Evolutionary conservation across 2,888 invertebrate genomes (phyloP).

Genomic region (Plagodis dolabraria): DNA sequence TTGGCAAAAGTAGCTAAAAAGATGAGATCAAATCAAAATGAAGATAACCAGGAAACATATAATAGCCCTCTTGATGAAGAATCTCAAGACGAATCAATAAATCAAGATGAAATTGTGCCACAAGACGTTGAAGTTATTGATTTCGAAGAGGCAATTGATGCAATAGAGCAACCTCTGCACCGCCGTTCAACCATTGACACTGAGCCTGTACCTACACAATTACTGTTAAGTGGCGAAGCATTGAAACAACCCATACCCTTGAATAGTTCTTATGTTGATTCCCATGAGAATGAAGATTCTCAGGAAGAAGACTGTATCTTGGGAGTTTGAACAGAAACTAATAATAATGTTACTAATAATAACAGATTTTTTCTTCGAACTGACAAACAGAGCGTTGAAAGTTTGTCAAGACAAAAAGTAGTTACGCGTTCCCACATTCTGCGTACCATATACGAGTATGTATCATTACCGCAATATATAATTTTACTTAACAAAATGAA

Average conservation of each 20-base stretch:
- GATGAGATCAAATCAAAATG: conserved; percentile 30
- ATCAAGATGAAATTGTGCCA: conserved; percentile 5
- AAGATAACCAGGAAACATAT: neutral
- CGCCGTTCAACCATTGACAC: neutral
- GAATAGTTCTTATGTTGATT: conserved; percentile 1
- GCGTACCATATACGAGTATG: no score
- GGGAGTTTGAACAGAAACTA: conserved; percentile 43
- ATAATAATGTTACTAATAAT: neutral
- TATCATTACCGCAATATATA: no score
- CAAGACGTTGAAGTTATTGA: conserved; percentile 6
- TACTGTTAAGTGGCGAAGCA: conserved; percentile 28
- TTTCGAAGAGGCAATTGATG: conserved; percentile 17
- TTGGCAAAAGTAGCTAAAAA: conserved; percentile 60
- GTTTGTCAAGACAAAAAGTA: no score
- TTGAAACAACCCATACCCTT: conserved; percentile 18
- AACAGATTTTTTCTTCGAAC: no score
- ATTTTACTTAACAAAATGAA: no score
- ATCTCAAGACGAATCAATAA: neutral
- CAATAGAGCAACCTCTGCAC: conserved; percentile 10
- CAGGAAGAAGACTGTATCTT: conserved; percentile 49
- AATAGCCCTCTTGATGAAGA: neutral
- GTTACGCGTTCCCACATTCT: no score
- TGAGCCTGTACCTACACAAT: conserved; percentile 19
- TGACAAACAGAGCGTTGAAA: neutral
- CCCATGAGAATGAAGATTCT: conserved; percentile 32